Base-by-base conservation (phyloP, 1,140 invertebrate genomes). In the Subanguina moxae region DNA sequence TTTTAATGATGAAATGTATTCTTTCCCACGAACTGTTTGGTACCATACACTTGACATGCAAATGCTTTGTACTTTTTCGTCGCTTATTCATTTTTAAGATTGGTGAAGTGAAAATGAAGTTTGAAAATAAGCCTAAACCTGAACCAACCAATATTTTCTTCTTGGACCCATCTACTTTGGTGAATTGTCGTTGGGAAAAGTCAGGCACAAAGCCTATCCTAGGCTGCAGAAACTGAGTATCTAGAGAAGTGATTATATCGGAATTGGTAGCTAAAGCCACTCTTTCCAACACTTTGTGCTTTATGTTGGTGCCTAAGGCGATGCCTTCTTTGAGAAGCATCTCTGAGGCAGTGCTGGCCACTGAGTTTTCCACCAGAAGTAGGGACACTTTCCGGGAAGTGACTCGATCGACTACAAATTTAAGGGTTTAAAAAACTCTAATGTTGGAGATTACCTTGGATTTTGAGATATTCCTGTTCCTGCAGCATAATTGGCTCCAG, bases 231-330 rank as follows among this genome's bases (percentile, higher is more conserved):
- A 95, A 89, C 63, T 92, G 89, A 8, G 89, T 89, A 82, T 97
- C 94, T 17, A 97, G 88, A 0, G 90, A 91, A n/a, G 89, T 87
- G 0, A 96, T 88, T 45, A 95, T 88, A 76, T 91, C 90, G 19
- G 91, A 92, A 72, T 90, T 87, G 0, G 91, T 89, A 66, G 89
- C 90, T 23, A 91, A 85, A 0, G 92, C 88, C 1, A 95, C 85
- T 64, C 92, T 86, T 74, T 92, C 89, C 77, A 97, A 87, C 11
- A 95, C 89, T 68, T 84, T 84, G 9, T 88, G 84, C 81, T 95
- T 93, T 0, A 97, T 91, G 83, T 94, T 93, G 7, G 92, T 84
- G 0, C 93, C 89, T 1, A 97, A 84, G 0, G 91, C 92, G 15
- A 97, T 89, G 0, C 89, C 89, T 57, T 87, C 86, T 68, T 88